Base-by-base conservation (phyloP, 2,888 invertebrate species). In the Amblyteles armatorius region DNA sequence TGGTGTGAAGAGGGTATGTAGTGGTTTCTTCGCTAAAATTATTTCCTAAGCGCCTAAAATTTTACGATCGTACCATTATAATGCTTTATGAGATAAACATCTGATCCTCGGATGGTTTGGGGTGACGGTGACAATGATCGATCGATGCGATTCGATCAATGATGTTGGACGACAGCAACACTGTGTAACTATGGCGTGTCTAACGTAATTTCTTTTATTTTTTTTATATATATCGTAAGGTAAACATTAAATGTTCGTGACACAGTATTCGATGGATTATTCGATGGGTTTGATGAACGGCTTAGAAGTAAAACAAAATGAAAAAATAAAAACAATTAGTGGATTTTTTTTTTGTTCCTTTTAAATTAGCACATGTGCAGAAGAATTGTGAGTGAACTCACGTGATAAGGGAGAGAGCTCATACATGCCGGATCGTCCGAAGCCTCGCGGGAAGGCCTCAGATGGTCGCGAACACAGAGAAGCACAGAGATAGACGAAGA, bases 401-500 rank as follows among this genome's bases (percentile, higher is more conserved):
- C 93, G 93, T 93, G 93, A 89, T 87, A 88, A 88, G 86, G 87
- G 88, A 48, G 44, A 48, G 57, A 88, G 88, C 84, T 88, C 88
- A 87, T 89, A 91, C 93, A 93, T 93, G 93, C 93, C 93, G 92
- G 92, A 93, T 92, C 92, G 90, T 92, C 91, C 90, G 90, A 92
- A 92, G 92, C 92, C 92, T 91, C 92, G 88, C 4, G 71, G 82
- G 76, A 89, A 91, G 92, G 93, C 93, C 93, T 93, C 93, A 93
- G 93, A 92, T 91, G 93, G 92, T 92, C 93, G 93, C 93, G 93
- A 93, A 93, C 93, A 94, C 92, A 93, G 85, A 83, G 85, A 94
- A 94, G 94, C 94, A 94, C 93, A 94, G 94, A 94, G 93, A 94
- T 91, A 94, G 94, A 93, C 79, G 85, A 86, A 94, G 94, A 94